Percentiles rank a stretch among this genome's conserved stretches.
phyloP scores from a whole-genome alignment of 2,113 vertebrate genomes.

The Salminus brasiliensis region DNA sequence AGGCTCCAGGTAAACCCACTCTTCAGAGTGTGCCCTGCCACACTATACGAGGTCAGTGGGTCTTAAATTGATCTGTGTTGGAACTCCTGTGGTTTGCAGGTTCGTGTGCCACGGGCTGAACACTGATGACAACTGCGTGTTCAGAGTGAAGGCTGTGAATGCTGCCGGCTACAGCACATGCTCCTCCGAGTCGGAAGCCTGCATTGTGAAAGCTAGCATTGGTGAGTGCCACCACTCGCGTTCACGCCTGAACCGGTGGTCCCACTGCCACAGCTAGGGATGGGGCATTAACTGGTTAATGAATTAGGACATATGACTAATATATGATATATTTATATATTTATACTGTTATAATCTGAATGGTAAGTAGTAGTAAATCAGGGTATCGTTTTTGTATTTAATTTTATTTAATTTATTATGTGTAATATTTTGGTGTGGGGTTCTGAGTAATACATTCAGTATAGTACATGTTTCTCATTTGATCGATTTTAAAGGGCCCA shows the following conservation, averaged over 20 bases:
- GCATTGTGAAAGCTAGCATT: conserved; percentile 88
- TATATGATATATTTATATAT: too few species aligned
- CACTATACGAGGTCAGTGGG: background rate
- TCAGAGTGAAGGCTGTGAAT: conserved; percentile 94
- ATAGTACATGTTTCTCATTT: too few species aligned
- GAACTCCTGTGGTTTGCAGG: conserved; percentile 66
- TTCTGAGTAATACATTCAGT: too few species aligned
- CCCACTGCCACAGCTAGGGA: background rate
- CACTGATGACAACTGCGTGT: conserved; percentile 82
- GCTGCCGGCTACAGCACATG: conserved; percentile 92
- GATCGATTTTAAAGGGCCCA: too few species aligned
- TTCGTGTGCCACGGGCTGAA: conserved; percentile 92
- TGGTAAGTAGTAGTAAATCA: too few species aligned
- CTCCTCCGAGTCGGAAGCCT: conserved; percentile 85
- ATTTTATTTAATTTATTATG: too few species aligned
- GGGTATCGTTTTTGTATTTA: too few species aligned
- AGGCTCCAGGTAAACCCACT: conserved; percentile 81
- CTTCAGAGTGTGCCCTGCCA: background rate
- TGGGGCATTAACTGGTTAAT: background rate
- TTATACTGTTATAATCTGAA: too few species aligned
- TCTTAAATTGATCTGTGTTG: background rate
- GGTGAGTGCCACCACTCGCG: conserved; percentile 76
- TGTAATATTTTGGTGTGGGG: too few species aligned
- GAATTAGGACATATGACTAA: too few species aligned
- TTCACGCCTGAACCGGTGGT: background rate